Evolutionary conservation across 2,797 vertebrate genomes (phyloP).

Genomic region (Neoniphon sammara): DNA sequence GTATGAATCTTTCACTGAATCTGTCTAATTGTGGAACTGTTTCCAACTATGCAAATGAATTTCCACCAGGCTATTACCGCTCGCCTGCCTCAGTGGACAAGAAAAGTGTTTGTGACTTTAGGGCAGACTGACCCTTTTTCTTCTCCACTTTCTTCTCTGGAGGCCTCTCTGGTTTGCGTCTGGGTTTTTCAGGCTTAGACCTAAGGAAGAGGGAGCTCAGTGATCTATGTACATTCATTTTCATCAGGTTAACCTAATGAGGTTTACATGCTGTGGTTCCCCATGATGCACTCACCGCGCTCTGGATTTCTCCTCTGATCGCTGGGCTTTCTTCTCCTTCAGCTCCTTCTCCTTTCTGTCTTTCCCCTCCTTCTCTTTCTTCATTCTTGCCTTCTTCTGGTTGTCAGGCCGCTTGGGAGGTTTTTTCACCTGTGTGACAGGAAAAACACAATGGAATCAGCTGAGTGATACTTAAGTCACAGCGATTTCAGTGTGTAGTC

Average conservation of each 20-base stretch:
- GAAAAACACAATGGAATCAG: constrained; percentile 2
- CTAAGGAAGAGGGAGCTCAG: constrained; percentile 71
- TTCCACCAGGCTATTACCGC: background rate
- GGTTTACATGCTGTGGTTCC: constrained; percentile 13
- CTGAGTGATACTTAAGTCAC: background rate
- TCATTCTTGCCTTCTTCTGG: constrained; percentile 80
- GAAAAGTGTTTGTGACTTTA: background rate
- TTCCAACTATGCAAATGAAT: background rate
- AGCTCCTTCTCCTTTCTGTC: constrained; percentile 89
- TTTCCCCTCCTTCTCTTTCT: constrained; percentile 85
- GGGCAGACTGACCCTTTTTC: constrained; percentile 89
- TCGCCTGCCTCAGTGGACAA: background rate
- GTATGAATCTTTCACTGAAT: no score
- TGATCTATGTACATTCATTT: constrained; percentile 45
- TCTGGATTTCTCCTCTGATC: constrained; percentile 88
- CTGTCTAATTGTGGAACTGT: background rate
- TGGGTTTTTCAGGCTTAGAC: constrained; percentile 88
- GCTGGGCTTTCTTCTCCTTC: constrained; percentile 83
- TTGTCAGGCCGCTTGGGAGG: constrained; percentile 83
- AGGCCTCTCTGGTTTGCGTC: constrained; percentile 86
- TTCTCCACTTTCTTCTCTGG: constrained; percentile 90
- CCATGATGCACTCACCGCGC: constrained; percentile 81
- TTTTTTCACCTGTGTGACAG: constrained; percentile 86
- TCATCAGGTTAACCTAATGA: constrained; percentile 52
- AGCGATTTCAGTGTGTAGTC: background rate